Base-by-base conservation (phyloP, 2,888 invertebrate genomes). In the Bembecia ichneumoniformis region DNA sequence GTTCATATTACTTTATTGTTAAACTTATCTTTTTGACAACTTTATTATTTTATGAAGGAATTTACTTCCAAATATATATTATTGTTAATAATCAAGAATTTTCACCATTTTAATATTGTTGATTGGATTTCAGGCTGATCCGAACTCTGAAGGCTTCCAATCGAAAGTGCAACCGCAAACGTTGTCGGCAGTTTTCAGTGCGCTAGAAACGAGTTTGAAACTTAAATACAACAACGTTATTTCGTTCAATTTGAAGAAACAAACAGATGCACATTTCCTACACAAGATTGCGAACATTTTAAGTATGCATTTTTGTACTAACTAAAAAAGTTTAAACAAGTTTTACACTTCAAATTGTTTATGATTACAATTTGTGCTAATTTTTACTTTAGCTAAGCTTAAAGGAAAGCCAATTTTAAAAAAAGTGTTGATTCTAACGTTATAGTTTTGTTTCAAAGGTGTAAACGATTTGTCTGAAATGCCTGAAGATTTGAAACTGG, bases 191-290 rank as follows among this genome's bases (percentile, higher is more conserved):
- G 54, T 68, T 35, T 68, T 76, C 49, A 71, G 59, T 45, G 59
- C 68, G 34, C 55, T 75, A 46, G 76, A 76, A 58, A 63, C 53
- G 2, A 68, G 72, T 54, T 58, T 75, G 46, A 71, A 68, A 59
- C 60, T 68, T 28, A 71, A 71, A 52, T 60, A 68, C 46, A 60
- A 56, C 20, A 72, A 66, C 50, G 63, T 71, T 50, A 15, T 63
- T 11, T 59, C 66, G 0, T 66, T 57, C 48, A 62, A 66, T 56
- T 49, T 58, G 7, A 62, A 59, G 43, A 58, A 58, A 50, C 49
- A 49, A 43, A 51, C 50, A 28, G 15, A 47, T 44, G 28, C 46
- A 0, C 56, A 61, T 11, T 63, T 63, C 34, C n/a, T 60, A 3
- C 9, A 51, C 3, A 60, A 55, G 52, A 47, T 62, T 43, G 49